Base-by-base conservation (phyloP, 2,888 invertebrate species). In the Odontocerum albicorne region DNA sequence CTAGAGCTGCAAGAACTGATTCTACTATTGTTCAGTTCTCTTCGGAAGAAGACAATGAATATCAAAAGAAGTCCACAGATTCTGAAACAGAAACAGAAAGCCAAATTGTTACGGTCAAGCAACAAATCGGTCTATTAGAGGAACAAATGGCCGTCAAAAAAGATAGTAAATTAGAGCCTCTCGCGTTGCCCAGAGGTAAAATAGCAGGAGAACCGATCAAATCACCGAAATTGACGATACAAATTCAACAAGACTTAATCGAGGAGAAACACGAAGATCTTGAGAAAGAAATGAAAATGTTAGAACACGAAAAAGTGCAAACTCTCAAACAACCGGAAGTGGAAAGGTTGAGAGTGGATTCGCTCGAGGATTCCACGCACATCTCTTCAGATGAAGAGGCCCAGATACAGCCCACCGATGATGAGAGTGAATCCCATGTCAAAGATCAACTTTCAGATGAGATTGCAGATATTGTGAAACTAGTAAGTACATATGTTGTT, bases 51-150 rank as follows among this genome's bases (percentile, higher is more conserved):
- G 78, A 79, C 53, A 78, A 72, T 49, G 78, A 79, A 53, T 77
- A 76, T 56, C 66, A 77, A 31, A 79, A 78, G 59, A 79, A 78
- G 64, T 79, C 78, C 1, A 78, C 77, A 1, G 78, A 78, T 60
- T 79, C 78, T 1, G 78, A 78, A 65, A 79, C 77, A 17, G 78
- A 79, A 64, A 78, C 77, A n/a, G 78, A 79, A 65, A 77, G 78
- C 1, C 77, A 78, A 62, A 75, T 54, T 8, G 40, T 74, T 1
- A 77, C 77, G 7, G 66, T 77, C 0, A 77, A 61, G 36, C 56
- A 61, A n/a, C 53, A 61, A 49, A 42, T 58, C 10, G 60, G 55
- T 8, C 31, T 55, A 16, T n/a, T 60, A 2, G 58, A 60, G 21
- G 60, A 53, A 45, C 49, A 57, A 47, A 33, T 55, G 13, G 38